Base-by-base conservation (phyloP, 2,888 invertebrate genomes). In the Aproaerema taeniolella region DNA sequence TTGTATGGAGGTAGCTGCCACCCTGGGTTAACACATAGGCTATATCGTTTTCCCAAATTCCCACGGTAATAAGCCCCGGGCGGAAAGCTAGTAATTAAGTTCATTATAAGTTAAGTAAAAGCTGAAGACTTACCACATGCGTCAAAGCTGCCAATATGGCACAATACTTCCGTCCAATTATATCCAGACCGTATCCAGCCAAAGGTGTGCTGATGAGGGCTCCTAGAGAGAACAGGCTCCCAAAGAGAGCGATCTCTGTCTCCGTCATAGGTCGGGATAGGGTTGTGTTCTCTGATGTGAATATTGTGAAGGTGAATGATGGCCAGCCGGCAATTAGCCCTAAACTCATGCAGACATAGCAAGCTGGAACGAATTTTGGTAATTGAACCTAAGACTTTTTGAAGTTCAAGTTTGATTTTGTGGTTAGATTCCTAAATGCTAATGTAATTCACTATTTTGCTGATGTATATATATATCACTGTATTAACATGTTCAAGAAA, bases 251-350 rank as follows among this genome's bases (percentile, higher is more conserved):
- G 8, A 69, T 32, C 33, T 81, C 80, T 0, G 58, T 41, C 4
- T 65, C 59, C 0, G 50, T 47, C 78, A 80, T 79, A 0, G 76
- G 68, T 3, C 80, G 54, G 31, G 73, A 47, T 0, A 81, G 55
- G 0, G 76, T 68, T 1, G 79, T 79, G 46, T 67, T 69, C 0
- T 48, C 44, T 0, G 76, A 74, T 5, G 56, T 54, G 56, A 81
- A 81, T 13, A 76, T 65, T 0, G 51, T 50, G 1, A 75, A 45
- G 0, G 72, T 75, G 0, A 70, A 72, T 0, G 79, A 77, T 0
- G 80, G 80, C 77, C 78, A 80, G 0, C 74, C 61, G 42, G 59
- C 69, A 43, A 71, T 61, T 1, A 80, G 36, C 0, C 78, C 78
- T 52, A 75, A 53, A 6, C 58, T 68, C 26, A 62, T 39, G 43